These are phyloP conservation scores for Cyprinodon brontotheroides DNA, from an alignment of 2,113 vertebrate species.

Conservation along the genomic window DNA sequence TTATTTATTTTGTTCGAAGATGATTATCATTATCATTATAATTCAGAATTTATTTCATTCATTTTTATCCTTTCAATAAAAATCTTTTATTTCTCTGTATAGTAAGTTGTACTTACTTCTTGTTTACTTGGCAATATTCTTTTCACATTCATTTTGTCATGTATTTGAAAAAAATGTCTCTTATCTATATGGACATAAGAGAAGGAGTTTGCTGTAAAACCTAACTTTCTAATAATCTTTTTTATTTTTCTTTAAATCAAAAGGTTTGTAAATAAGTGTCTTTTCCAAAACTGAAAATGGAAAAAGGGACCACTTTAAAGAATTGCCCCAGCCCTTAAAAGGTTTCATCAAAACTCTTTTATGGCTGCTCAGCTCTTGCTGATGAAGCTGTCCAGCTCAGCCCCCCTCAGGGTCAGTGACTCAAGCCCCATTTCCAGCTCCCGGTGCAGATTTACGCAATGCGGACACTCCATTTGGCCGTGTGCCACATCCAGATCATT, in stretches of 20 bases:
- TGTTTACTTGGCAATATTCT: not conserved
- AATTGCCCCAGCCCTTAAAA: conserved; percentile 48
- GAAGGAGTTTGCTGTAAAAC: rapidly evolving
- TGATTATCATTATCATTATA: too few species aligned
- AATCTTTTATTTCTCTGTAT: too few species aligned
- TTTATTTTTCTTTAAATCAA: not conserved
- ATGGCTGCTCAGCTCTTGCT: conserved; percentile 51
- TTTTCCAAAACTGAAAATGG: conserved; percentile 17
- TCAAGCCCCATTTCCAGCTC: conserved; percentile 58
- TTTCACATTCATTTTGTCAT: not conserved
- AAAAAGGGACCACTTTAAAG: conserved; percentile 15
- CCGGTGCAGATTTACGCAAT: conserved; percentile 58
- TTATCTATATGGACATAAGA: not conserved
- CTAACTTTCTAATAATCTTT: not conserved
- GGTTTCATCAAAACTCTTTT: conserved; percentile 61
- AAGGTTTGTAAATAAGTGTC: not conserved
- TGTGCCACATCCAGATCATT: conserved; percentile 53
- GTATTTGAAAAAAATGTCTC: not conserved
- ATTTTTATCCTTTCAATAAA: too few species aligned
- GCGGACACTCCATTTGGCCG: conserved; percentile 62
- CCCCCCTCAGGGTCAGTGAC: conserved; percentile 48
- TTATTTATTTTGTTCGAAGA: too few species aligned
- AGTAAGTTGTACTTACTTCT: not conserved
- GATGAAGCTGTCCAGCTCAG: conserved; percentile 48
- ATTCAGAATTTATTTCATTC: too few species aligned